phyloP scores from a whole-genome alignment of 1,140 invertebrate species.

The Euborellia annulipes region DNA sequence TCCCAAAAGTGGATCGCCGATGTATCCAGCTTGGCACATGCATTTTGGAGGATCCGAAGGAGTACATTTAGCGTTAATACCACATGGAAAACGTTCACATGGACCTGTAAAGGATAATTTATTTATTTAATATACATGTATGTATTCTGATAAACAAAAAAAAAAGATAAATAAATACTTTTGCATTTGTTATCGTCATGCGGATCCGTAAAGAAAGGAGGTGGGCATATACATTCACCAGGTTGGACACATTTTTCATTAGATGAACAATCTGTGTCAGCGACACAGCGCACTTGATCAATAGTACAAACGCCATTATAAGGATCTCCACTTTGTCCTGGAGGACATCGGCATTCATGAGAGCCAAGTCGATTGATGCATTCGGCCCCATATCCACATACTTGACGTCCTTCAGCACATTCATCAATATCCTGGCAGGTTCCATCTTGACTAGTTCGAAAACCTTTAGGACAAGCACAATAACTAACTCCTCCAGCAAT shows the following conservation, averaged over 20 bases:
- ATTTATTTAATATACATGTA: not conserved
- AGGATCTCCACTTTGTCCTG: conserved; percentile 46
- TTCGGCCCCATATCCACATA: conserved; percentile 71
- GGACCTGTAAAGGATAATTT: conserved; percentile 31
- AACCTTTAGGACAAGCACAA: conserved; percentile 73
- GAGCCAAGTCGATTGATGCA: conserved; percentile 67
- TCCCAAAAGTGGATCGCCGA: conserved; percentile 64
- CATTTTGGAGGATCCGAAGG: conserved; percentile 77
- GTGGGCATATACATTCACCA: conserved; percentile 74
- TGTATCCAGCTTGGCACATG: conserved; percentile 68
- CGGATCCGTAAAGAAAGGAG: conserved; percentile 70
- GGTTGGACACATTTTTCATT: conserved; percentile 85
- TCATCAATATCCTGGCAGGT: conserved; percentile 62
- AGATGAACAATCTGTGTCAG: conserved; percentile 61
- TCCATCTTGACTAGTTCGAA: conserved; percentile 50
- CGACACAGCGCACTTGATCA: conserved; percentile 60
- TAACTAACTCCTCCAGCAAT: conserved; percentile 81
- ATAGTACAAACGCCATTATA: conserved; percentile 52
- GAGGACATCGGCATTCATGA: conserved; percentile 65
- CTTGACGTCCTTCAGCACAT: conserved; percentile 53
- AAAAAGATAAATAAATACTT: conserved; percentile 29
- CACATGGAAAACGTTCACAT: conserved; percentile 73
- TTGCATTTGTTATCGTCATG: conserved; percentile 66
- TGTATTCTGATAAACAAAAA: not conserved
- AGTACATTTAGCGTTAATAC: conserved; percentile 79